Evolutionary conservation across 2,113 vertebrate species (phyloP), one percentile per base, ranked within the genome.

Genomic region (Muntiacus reevesi): DNA sequence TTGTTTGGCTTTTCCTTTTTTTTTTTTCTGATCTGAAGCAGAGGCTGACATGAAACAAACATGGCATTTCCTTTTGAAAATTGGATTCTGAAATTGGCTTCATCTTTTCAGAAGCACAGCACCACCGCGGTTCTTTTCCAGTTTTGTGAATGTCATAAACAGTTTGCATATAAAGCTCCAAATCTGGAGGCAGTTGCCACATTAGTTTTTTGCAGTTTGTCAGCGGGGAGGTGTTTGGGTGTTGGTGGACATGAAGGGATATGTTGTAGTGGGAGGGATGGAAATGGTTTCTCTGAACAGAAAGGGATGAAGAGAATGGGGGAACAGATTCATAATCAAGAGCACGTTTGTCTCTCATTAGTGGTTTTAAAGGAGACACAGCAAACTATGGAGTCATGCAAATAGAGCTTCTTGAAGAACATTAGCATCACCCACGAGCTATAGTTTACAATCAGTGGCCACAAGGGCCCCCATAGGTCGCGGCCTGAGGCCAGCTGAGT

Each of bases 1-100:
- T 94, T 97, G 86, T 93, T 94, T 9, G 0, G 64, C 30, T 55
- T 91, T 71, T 85, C 50, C 79, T 87, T 78, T 71, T 62, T 83
- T 52, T 79, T 33, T 52, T 10, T 7, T 54, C 76, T 94, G 40
- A 89, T 96, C 89, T 85, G 85, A 97, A 93, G 85, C 67, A 96
- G 94, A 97, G 91, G 91, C 92, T 97, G 94, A 98, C 86, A 60
- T 84, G 98, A 97, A 97, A 93, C 93, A 96, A 97, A 97, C 96
- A 94, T 94, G 96, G 94, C 97, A 97, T 98, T 98, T 98, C 90
- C 86, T 89, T 97, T 95, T 89, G 91, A 87, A 97, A 96, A 96
- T 17, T 96, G 94, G 89, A 94, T 96, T 85, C 86, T 93, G 96
- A 94, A 96, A 96, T 91, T 91, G 97, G 94, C 96, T 91, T 94